phyloP scores from a whole-genome alignment of 2,888 invertebrate genomes.

The Euzophera pinguis region DNA sequence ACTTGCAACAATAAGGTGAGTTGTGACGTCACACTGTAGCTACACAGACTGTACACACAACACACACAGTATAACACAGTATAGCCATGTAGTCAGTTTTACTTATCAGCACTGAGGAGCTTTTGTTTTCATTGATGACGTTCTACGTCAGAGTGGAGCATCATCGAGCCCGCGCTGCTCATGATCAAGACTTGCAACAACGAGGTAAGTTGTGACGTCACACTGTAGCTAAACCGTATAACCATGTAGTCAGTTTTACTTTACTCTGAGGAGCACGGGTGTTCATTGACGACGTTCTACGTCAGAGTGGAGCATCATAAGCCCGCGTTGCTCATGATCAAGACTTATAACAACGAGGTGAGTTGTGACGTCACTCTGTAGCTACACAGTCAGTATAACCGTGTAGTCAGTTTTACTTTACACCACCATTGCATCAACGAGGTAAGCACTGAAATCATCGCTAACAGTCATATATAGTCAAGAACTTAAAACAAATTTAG shows the following conservation, averaged over 20 bases:
- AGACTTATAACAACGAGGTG: constrained; percentile 97
- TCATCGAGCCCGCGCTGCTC: constrained; percentile 94
- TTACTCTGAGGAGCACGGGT: constrained; percentile 98
- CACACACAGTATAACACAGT: no score
- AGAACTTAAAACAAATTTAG: no score
- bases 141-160: constrained; percentile 95
- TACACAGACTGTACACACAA: no score
- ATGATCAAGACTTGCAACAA: constrained; percentile 97
- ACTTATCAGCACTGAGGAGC: constrained; percentile 97
- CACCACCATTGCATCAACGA: no score
- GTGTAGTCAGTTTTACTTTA: constrained; percentile 95
- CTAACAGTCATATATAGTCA: no score
- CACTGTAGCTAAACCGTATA: no score
- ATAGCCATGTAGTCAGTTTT: constrained; percentile 95
- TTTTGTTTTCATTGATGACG: constrained; percentile 96
- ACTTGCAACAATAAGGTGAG: constrained; percentile 95
- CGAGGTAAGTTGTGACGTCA: constrained; percentile 86
- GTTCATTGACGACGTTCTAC: constrained; percentile 96
- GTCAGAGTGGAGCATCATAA: constrained; percentile 95
- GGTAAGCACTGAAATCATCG: no score
- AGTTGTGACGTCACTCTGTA: no score
- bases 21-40: no score
- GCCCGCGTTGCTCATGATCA: constrained; percentile 96
- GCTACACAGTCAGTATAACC: no score
- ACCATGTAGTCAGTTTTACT: constrained; percentile 96